Evolutionary conservation across 1,140 invertebrate species (phyloP), one percentile per base, ranked within the genome.

Genomic region (Lepidurus apus): DNA sequence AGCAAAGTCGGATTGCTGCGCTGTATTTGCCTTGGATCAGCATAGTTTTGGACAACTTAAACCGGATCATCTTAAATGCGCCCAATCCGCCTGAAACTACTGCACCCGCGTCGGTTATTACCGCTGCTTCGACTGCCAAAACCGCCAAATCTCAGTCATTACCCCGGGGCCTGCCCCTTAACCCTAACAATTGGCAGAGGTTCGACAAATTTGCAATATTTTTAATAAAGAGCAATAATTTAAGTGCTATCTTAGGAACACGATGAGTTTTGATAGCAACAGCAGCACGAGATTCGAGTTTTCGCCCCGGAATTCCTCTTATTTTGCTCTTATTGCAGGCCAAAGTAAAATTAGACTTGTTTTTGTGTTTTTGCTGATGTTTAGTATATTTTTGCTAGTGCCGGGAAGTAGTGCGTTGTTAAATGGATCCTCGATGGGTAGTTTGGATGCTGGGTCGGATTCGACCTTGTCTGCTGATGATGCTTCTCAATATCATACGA

Each of bases 11-110:
- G 77, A 94, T 98, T 78, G 93, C 95, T 0, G 88, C 93, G 7
- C 87, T 98, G 45, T 98, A 98, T 84, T 89, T 96, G 73, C 97
- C 97, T 0, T 93, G 95, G 88, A 87, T 98, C 45, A 89, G 91
- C 1, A 90, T 98, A 74, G 91, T 96, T 1, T 86, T 96, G 81
- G 94, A 96, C 80, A 94, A 95, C 86, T 85, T 94, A 77, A 83
- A 85, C 76, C 85, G 88, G 53, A 65, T 65, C 21, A 17, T 65
- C 21, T 85, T 95, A n/a, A 85, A 86, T 80, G 84, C 82, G 34
- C 42, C 75, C 65, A 21, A 76, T 45, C 65, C 77, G 26, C 73
- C 73, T 79, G 80, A 74, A 44, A 75, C 75, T 26, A 79, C 53
- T 81, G 81, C 74, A 80, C 17, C 79, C 1, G 43, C 45, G 11